A percentile compares a stretch with the other conserved stretches of the same genome.
Conservation (phyloP, 2,113 vertebrate genomes). For the Montifringilla adamsi region DNA sequence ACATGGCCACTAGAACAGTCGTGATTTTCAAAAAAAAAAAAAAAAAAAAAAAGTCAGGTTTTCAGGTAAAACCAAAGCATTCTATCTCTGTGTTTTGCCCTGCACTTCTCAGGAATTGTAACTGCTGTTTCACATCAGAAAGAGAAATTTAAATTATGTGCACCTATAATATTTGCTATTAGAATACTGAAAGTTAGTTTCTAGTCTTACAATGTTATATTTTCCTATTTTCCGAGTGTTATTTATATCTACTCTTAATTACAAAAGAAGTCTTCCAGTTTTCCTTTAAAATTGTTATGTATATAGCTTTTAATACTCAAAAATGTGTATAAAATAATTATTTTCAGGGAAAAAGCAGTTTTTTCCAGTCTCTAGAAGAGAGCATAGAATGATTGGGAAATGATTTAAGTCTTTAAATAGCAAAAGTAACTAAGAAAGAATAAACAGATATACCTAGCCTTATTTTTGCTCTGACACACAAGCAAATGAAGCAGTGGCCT, state of each 20-base stretch:
- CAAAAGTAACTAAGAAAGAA: neutral
- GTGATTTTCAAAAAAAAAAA: neutral
- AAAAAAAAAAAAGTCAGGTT: neutral
- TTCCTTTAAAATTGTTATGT: neutral
- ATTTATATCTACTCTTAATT: neutral
- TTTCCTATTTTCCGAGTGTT: neutral
- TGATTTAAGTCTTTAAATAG: neutral
- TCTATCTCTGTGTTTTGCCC: neutral
- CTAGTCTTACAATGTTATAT: neutral
- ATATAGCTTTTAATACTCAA: neutral
- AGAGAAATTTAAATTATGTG: neutral
- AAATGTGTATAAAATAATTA: neutral
- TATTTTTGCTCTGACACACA: neutral
- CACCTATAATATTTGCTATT: neutral
- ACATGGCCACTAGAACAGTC: fast-evolving
- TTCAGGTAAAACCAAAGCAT: neutral
- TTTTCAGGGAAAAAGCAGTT: neutral
- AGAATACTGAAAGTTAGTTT: neutral
- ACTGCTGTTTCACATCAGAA: neutral
- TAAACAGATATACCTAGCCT: neutral
- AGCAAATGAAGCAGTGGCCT: neutral
- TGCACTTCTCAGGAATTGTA: fast-evolving
- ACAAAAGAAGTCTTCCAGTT: neutral
- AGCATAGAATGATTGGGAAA: neutral
- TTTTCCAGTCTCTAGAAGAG: neutral